Conservation (phyloP, 2,888 invertebrate genomes). For the Mythimna lalbum region DNA sequence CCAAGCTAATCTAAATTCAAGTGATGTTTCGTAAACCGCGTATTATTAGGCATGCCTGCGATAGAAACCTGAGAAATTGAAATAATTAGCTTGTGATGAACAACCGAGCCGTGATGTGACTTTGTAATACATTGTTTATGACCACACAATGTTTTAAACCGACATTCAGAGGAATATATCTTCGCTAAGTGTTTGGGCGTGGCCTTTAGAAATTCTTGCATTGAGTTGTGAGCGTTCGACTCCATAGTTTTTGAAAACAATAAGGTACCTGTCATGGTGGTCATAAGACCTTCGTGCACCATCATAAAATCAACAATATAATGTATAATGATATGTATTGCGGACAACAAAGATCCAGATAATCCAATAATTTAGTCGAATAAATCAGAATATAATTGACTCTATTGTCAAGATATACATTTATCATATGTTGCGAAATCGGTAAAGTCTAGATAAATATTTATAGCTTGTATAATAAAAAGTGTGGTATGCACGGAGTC, state of each 20-base stretch:
- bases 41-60: slow-evolving; percentile 80
- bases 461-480: slow-evolving; percentile 38
- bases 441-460: slow-evolving; percentile 36
- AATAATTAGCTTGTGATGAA: slow-evolving; percentile 85
- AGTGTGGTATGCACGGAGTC: slow-evolving; percentile 39
- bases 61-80: slow-evolving; percentile 84
- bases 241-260: slow-evolving; percentile 13
- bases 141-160: slow-evolving; percentile 44
- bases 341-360: slow-evolving; percentile 18
- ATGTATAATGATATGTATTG: slow-evolving; percentile 21
- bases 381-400: slow-evolving; percentile 45
- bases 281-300: slow-evolving; percentile 1
- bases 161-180: slow-evolving; percentile 55
- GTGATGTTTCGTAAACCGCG: slow-evolving; percentile 73
- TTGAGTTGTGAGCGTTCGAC: slow-evolving; percentile 22
- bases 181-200: slow-evolving; percentile 62
- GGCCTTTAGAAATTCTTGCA: slow-evolving; percentile 46
- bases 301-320: background rate
- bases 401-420: slow-evolving; percentile 30
- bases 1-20: slow-evolving; percentile 80
- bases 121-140: slow-evolving; percentile 60
- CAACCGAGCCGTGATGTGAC: slow-evolving; percentile 70
- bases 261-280: too few relatives aligned
- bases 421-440: slow-evolving; percentile 37
- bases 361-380: slow-evolving; percentile 35